A percentile compares a stretch with the other conserved stretches of the same genome.
These are phyloP conservation scores for Acanthurus leucopareius DNA, from an alignment of 2,797 vertebrate genomes.

Conservation along the genomic window DNA sequence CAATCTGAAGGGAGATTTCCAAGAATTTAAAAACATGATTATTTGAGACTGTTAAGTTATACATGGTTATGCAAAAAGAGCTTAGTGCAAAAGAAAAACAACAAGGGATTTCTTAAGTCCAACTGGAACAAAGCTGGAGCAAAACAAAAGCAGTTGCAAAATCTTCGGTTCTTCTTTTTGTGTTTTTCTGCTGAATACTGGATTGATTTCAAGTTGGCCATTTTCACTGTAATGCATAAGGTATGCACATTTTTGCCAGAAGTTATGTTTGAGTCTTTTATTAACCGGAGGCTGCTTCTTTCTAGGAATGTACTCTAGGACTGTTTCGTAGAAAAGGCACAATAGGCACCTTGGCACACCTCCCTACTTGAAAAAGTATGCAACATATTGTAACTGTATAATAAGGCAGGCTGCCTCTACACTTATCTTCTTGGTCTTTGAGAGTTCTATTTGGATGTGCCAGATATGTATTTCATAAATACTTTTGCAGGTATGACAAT, in stretches of 20 bases:
- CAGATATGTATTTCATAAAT: conserved; percentile 13
- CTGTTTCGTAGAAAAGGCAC: conserved; percentile 51
- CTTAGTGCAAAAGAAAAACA: conserved; percentile 42
- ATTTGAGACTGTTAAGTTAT: conserved; percentile 16
- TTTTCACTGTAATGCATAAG: conserved; percentile 3
- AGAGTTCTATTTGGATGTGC: conserved; percentile 22
- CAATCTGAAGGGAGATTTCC: conserved; percentile 13
- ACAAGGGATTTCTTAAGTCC: conserved; percentile 23
- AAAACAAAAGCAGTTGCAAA: conserved; percentile 51
- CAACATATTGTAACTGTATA: conserved; percentile 54
- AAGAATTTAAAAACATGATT: conserved; percentile 27
- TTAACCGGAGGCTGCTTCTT: conserved; percentile 19
- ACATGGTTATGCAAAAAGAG: conserved; percentile 43
- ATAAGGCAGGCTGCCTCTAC: conserved; percentile 15
- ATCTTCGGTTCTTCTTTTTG: conserved; percentile 11
- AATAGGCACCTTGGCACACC: conserved; percentile 39
- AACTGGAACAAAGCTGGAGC: conserved; percentile 43
- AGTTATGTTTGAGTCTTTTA: background rate
- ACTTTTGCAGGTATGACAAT: background rate
- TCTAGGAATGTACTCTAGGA: conserved; percentile 51
- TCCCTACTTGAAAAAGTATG: conserved; percentile 59
- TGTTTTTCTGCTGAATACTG: conserved; percentile 6
- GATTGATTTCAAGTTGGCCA: background rate
- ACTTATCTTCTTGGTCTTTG: conserved; percentile 19
- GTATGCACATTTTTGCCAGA: background rate